These are phyloP conservation scores for Chelonia mydas DNA, from an alignment of 2,797 vertebrate species.

Conservation along the genomic window DNA sequence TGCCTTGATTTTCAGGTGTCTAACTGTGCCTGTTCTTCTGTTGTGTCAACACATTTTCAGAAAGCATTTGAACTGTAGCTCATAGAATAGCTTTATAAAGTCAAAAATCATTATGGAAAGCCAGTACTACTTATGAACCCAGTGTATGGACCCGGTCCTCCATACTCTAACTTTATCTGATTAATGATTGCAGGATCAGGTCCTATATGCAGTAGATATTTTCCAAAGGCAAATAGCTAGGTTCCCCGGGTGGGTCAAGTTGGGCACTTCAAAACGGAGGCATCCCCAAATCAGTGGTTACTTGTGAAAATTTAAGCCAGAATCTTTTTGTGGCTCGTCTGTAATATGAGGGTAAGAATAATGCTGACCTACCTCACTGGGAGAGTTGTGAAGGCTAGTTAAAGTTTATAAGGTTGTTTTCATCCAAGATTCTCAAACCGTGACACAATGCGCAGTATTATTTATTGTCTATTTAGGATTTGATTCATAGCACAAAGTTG, in stretches of 20 bases:
- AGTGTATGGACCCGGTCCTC: neutral
- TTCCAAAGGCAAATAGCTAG: neutral
- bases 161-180: neutral
- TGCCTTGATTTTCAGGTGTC: neutral
- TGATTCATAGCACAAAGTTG: neutral
- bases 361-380: accelerated
- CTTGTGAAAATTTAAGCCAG: neutral
- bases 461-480: neutral
- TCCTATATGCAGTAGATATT: neutral
- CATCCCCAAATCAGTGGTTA: neutral
- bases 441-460: slow-evolving; percentile 8
- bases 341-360: neutral
- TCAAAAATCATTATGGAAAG: neutral
- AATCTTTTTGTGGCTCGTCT: neutral
- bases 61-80: slow-evolving; percentile 61
- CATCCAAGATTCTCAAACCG: no score
- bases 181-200: neutral
- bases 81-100: slow-evolving; percentile 25
- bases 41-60: slow-evolving; percentile 62
- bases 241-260: neutral
- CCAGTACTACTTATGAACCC: neutral
- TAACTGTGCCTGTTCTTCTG: neutral
- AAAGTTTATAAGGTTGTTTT: neutral
- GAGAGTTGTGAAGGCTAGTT: slow-evolving; percentile 10
- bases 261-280: neutral